Base-by-base conservation (phyloP, 2,888 invertebrate species). In the Elegia similella region DNA sequence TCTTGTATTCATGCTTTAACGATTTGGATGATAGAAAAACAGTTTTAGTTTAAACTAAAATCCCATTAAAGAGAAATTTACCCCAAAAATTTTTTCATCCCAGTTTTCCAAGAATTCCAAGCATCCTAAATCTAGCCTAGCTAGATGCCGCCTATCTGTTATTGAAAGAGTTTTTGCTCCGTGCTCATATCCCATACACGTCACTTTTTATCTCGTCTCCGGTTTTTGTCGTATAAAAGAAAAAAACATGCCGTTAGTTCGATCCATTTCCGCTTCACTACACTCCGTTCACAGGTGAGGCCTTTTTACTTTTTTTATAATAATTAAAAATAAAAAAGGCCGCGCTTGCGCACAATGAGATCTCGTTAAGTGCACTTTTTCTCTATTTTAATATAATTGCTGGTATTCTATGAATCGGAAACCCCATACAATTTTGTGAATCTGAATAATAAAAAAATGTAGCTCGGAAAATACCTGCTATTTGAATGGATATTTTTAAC, bases 251-350 rank as follows among this genome's bases (percentile, higher is more conserved):
- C 88, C 89, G 90, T 89, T 90, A 90, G 80, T 73, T 80, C 80
- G 79, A 84, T 86, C 81, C 84, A 80, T 90, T 90, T 90, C 88
- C 88, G 89, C 88, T 80, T 79, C 80, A 84, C 80, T 88, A 82
- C 83, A 75, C 86, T 75, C 74, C 81, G 82, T 80, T 75, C 85
- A 88, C 88, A 87, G 88, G 88, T 89, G 88, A 85, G 82, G 73
- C 29, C 29, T 80, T 84, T 86, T 80, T 74, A 76, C 70, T 76
- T 76, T 76, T 78, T 84, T 80, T 77, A 79, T 82, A 83, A 85
- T 85, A 86, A 87, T 88, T 84, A 86, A 88, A 86, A 86, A 77
- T 75, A 80, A 82, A 84, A 38, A 85, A 78, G 65, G 64, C 65
- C 70, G 69, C 65, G 70, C 67, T 67, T 64, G 70, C 42, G 42